Evolutionary conservation across 2,113 vertebrate species (phyloP).

Genomic region (Syngnathoides biaculeatus): DNA sequence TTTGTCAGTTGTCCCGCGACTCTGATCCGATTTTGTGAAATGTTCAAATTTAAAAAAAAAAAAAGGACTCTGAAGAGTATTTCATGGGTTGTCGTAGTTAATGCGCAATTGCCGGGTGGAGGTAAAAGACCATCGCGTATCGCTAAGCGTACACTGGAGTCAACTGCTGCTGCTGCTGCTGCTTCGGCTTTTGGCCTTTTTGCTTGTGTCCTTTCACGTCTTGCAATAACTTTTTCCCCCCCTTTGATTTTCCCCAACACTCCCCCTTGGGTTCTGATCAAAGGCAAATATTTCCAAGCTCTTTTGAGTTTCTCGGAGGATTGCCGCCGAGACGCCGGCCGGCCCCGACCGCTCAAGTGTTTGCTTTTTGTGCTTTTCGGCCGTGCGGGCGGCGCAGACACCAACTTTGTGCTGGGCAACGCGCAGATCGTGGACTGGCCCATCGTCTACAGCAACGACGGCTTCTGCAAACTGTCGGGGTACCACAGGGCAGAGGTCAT

Average conservation of each 20-base stretch:
- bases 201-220: conserved; percentile 1
- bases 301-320: neutral
- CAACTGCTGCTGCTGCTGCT: no score
- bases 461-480: conserved; percentile 97
- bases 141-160: neutral
- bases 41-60: no score
- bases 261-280: conserved; percentile 10
- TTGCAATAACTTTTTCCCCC: neutral
- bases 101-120: neutral
- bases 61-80: no score
- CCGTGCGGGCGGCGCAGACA: conserved; percentile 74
- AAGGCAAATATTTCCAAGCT: neutral
- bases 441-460: conserved; percentile 98
- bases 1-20: no score
- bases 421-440: conserved; percentile 99
- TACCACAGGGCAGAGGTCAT: conserved; percentile 99
- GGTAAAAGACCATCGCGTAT: neutral
- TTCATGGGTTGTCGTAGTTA: no score
- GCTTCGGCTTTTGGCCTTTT: neutral
- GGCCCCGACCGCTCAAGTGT: conserved; percentile 13
- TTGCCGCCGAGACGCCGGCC: conserved; percentile 7
- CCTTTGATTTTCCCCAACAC: conserved; percentile 5
- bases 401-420: conserved; percentile 98
- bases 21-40: no score
- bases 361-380: conserved; percentile 5